Evolutionary conservation across 2,797 vertebrate genomes (phyloP), one percentile per base, ranked within the genome.

Genomic region (Poeciliopsis infans): DNA sequence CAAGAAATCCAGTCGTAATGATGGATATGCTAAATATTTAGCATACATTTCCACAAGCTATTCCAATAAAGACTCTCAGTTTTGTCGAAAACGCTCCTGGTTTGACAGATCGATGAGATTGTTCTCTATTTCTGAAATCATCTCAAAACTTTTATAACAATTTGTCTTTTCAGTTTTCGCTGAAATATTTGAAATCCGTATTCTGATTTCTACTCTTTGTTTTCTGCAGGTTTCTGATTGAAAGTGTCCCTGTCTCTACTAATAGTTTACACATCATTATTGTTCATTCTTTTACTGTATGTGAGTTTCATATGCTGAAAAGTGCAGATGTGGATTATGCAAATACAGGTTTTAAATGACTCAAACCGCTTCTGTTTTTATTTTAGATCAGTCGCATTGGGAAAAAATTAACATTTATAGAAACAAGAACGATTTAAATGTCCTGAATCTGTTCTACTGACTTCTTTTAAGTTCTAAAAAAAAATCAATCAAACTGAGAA

Each of bases 241-340:
- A 51, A 76, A 75, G 59, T 76, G 74, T 83, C 73, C 28, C 11
- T 23, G 76, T 74, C 83, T 88, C 47, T 74, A 86, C 43, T 83
- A 28, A 76, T 72, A 83, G 89, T 47, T 61, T 91, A 16, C 72
- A 75, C 81, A 79, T 79, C 64, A 72, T 80, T 43, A 74, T 83
- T 43, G 74, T 91, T 91, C 88, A 84, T 89, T 85, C 61, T 81
- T 76, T 76, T 13, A 78, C 75, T 81, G 53, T 87, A 49, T 68
- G 76, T 87, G 75, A 64, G 75, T 87, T 91, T 81, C 51, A 84
- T 74, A 72, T 74, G 59, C 75, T 77, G 18, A 55, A 79, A 88
- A 86, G 10, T 81, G 77, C 85, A 80, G 76, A 77, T 79, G 86
- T 89, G 86, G 43, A 74, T 80, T 82, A 88, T 90, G 83, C 83